Evolutionary conservation across 2,888 invertebrate genomes (phyloP).

Genomic region (Pterostichus niger): DNA sequence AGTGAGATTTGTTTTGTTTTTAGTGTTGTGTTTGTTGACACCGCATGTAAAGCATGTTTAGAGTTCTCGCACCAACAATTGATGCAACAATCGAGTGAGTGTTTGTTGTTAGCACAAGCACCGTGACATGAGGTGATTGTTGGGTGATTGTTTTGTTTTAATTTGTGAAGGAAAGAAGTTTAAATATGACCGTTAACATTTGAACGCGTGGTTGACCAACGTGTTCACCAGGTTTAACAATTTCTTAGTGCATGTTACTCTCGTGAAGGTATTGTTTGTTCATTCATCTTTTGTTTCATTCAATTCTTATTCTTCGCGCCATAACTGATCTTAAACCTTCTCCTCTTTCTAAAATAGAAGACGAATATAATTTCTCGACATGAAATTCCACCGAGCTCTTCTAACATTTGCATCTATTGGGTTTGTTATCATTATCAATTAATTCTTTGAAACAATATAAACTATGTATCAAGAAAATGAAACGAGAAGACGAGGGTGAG

Average conservation of each 20-base stretch:
- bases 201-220: conserved; percentile 1
- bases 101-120: conserved; percentile 19
- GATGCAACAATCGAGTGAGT: not conserved
- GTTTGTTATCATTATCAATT: too few relatives aligned
- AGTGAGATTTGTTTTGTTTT: not conserved
- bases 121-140: conserved; percentile 16
- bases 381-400: too few relatives aligned
- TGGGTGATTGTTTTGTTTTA: not conserved
- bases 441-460: too few relatives aligned
- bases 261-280: not conserved
- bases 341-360: too few relatives aligned
- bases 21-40: conserved; percentile 40
- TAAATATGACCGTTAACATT: not conserved
- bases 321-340: too few relatives aligned
- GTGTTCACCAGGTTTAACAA: not conserved
- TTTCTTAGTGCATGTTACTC: not conserved
- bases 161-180: not conserved
- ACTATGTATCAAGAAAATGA: too few relatives aligned
- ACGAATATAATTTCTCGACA: too few relatives aligned
- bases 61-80: conserved; percentile 8
- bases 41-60: conserved; percentile 16
- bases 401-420: too few relatives aligned
- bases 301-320: too few relatives aligned
- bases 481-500: too few relatives aligned
- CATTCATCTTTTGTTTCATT: too few relatives aligned